Evolutionary conservation across 2,797 vertebrate genomes (phyloP).

Genomic region (Phrynocephalus vlangalii): DNA sequence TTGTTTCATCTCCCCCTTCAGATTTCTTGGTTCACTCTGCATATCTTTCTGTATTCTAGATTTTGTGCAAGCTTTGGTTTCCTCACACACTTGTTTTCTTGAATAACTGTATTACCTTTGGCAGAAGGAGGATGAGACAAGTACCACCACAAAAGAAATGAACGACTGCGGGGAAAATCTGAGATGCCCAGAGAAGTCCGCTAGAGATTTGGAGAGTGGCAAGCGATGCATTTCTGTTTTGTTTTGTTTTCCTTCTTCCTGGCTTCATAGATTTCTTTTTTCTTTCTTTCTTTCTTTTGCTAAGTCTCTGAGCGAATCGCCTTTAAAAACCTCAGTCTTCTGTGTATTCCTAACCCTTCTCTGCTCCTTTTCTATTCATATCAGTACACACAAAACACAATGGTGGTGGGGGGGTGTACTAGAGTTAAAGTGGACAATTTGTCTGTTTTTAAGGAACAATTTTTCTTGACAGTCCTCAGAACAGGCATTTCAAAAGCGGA

Average conservation of each 20-base stretch:
- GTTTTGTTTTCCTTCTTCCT: conserved; percentile 26
- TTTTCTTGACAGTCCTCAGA: neutral
- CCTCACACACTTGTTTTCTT: neutral
- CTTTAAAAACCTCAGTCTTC: conserved; percentile 7
- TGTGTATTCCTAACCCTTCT: neutral
- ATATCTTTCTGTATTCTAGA: neutral
- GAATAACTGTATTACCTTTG: neutral
- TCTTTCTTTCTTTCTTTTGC: too few relatives aligned
- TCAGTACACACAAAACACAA: neutral
- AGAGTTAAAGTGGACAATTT: neutral
- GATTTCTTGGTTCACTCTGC: conserved; percentile 2
- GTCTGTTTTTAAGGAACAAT: neutral
- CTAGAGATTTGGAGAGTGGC: neutral
- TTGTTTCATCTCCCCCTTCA: neutral
- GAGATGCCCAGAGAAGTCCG: neutral
- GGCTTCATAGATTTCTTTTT: neutral
- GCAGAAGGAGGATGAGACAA: conserved; percentile 13
- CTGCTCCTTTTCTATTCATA: conserved; percentile 6
- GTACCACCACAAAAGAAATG: neutral
- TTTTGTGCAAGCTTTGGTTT: conserved; percentile 17
- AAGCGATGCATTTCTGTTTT: neutral
- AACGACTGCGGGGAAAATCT: neutral
- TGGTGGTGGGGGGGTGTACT: too few relatives aligned
- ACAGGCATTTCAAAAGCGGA: neutral
- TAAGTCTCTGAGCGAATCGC: neutral